A percentile compares a stretch with the other conserved stretches of the same genome.
phyloP scores from a whole-genome alignment of 2,888 invertebrate species.

The Phragmatobia fuliginosa region DNA sequence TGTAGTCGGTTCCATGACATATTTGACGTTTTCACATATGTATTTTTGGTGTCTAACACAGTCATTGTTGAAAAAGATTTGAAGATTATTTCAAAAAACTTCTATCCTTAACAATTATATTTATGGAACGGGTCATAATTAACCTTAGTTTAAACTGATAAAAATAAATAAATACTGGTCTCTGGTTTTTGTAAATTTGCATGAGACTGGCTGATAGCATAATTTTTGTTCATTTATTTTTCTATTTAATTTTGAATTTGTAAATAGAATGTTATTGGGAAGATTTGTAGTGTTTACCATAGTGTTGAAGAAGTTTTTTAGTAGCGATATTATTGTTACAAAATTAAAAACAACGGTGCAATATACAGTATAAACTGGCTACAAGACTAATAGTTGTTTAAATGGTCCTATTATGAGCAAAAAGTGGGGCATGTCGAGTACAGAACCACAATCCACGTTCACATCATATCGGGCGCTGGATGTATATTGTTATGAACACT shows the following conservation, averaged over 20 bases:
- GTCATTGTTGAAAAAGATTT: too few relatives aligned
- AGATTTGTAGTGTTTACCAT: not conserved
- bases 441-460: constrained; percentile 39
- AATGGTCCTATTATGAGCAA: constrained; percentile 20
- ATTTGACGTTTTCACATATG: too few relatives aligned
- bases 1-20: not conserved
- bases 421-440: constrained; percentile 46
- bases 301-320: not conserved
- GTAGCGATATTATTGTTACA: constrained; percentile 8
- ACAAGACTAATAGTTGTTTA: constrained; percentile 19
- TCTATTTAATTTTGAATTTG: not conserved
- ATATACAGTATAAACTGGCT: constrained; percentile 20
- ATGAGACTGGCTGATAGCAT: not conserved
- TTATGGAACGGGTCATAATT: not conserved
- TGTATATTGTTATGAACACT: constrained; percentile 49
- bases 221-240: constrained; percentile 3
- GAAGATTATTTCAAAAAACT: not conserved
- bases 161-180: not conserved
- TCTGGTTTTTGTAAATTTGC: constrained; percentile 1
- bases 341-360: constrained; percentile 22
- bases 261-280: not conserved
- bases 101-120: not conserved
- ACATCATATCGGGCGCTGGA: constrained; percentile 55
- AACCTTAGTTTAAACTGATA: not conserved
- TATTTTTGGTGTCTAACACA: too few relatives aligned